Evolutionary conservation across 2,113 vertebrate genomes (phyloP).

Genomic region (Nycticryphes semicollaris): DNA sequence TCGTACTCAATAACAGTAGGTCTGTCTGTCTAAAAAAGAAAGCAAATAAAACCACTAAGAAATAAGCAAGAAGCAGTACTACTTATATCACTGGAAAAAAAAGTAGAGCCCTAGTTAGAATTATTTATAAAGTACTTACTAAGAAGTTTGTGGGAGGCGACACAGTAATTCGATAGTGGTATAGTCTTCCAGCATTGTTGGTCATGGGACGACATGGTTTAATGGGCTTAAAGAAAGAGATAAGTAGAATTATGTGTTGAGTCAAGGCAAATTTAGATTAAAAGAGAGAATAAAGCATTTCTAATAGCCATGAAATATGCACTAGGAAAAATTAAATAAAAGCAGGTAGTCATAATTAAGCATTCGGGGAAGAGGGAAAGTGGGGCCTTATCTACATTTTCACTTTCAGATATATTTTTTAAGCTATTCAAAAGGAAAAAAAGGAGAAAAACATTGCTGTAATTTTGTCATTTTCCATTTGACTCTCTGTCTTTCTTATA

Average conservation of each 20-base stretch:
- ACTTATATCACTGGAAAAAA: background rate
- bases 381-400: background rate
- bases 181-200: constrained; percentile 94
- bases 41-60: background rate
- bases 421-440: background rate
- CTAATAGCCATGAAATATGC: constrained; percentile 14
- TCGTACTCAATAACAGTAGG: constrained; percentile 98
- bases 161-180: constrained; percentile 96
- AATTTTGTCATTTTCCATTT: background rate
- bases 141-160: constrained; percentile 98
- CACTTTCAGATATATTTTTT: background rate
- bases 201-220: constrained; percentile 91
- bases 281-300: constrained; percentile 43
- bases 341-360: constrained; percentile 15
- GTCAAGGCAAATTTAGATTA: constrained; percentile 50
- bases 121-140: constrained; percentile 74
- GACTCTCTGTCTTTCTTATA: background rate
- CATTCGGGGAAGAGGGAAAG: background rate
- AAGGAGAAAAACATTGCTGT: background rate
- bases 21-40: constrained; percentile 89
- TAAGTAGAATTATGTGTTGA: constrained; percentile 15
- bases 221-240: constrained; percentile 77
- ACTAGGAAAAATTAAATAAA: constrained; percentile 43
- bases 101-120: background rate
- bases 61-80: background rate